A percentile compares a stretch with the other conserved stretches of the same genome.
These are phyloP conservation scores for Bos javanicus DNA, from an alignment of 2,113 vertebrate species.

Conservation along the genomic window DNA sequence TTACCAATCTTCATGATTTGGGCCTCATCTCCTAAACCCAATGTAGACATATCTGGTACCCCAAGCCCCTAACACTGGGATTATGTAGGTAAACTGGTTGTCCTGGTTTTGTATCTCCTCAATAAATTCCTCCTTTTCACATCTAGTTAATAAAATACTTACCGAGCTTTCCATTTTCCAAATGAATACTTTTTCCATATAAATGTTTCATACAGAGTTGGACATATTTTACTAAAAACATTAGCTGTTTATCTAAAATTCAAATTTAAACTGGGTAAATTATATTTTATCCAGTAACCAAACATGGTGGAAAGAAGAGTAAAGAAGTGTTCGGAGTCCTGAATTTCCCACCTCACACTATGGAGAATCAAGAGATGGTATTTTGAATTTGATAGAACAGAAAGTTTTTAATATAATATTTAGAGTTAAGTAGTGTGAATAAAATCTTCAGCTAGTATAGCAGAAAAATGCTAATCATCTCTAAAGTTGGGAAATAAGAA, in stretches of 20 bases:
- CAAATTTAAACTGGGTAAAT: background rate
- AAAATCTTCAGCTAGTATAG: background rate
- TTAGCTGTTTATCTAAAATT: background rate
- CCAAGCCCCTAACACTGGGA: background rate
- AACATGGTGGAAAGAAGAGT: background rate
- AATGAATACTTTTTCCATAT: background rate
- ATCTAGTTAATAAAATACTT: background rate
- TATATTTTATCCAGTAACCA: background rate
- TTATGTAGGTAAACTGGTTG: background rate
- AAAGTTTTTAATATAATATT: background rate
- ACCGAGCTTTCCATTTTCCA: background rate
- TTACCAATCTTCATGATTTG: background rate
- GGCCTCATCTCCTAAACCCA: background rate
- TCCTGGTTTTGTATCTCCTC: background rate
- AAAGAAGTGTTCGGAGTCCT: background rate
- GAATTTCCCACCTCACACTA: background rate
- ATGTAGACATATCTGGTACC: background rate
- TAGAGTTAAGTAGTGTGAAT: background rate
- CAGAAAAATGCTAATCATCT: background rate
- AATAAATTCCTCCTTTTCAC: background rate
- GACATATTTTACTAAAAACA: background rate
- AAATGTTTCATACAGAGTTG: background rate
- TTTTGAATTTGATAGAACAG: background rate
- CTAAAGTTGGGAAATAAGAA: constrained; percentile 3
- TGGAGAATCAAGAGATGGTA: background rate